A percentile compares a stretch with the other conserved stretches of the same genome.
Conservation (phyloP, 2,888 invertebrate species). For the Ephialtes manifestator region DNA sequence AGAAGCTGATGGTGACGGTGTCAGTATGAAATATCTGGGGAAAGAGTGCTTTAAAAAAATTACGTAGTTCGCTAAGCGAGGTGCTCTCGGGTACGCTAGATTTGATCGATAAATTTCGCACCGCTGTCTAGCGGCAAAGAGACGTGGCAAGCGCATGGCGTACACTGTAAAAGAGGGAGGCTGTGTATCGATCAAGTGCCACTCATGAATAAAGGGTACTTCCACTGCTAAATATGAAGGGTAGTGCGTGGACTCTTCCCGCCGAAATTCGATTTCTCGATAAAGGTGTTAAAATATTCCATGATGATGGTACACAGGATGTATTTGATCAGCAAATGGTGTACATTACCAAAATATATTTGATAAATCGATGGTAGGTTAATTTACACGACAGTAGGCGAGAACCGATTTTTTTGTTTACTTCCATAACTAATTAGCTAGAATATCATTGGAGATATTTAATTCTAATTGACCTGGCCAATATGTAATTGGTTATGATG, state of each 20-base stretch:
- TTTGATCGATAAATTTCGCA: conserved; percentile 42
- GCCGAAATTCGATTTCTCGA: conserved; percentile 41
- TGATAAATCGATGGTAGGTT: not conserved
- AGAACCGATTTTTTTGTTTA: not conserved
- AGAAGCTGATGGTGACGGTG: conserved; percentile 10
- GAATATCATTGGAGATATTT: no score
- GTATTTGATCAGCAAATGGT: not conserved
- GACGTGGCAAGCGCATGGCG: conserved; percentile 14
- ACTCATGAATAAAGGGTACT: conserved; percentile 39
- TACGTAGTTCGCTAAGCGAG: conserved; percentile 25
- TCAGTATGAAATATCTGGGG: conserved; percentile 1
- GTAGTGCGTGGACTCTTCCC: conserved; percentile 23
- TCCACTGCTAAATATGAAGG: conserved; percentile 36
- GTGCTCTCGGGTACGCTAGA: conserved; percentile 15
- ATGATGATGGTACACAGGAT: not conserved
- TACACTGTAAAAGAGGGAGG: conserved; percentile 16
- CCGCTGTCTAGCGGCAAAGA: conserved; percentile 35
- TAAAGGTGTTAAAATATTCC: conserved; percentile 19
- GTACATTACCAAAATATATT: not conserved
- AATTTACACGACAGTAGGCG: not conserved
- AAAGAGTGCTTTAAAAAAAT: conserved; percentile 2
- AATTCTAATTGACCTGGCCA: not conserved
- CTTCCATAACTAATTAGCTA: not conserved
- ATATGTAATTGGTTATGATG: not conserved
- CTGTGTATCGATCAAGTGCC: conserved; percentile 40